Percentiles rank a stretch among this genome's conserved stretches.
These are phyloP conservation scores for Antheraea pernyi DNA, from an alignment of 1,140 invertebrate genomes.

Conservation along the genomic window DNA sequence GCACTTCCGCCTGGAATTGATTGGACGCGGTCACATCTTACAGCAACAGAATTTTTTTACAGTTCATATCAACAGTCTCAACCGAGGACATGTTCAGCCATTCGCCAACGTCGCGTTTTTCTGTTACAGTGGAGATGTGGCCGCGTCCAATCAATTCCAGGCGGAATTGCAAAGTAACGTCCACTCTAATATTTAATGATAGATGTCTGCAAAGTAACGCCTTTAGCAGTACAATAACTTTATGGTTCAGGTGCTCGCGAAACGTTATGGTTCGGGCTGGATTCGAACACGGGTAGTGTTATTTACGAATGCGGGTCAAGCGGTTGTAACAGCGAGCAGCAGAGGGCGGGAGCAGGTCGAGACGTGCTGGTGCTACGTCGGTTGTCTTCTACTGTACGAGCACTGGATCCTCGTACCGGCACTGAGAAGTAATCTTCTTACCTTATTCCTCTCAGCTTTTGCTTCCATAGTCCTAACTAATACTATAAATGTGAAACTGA, in stretches of 20 bases:
- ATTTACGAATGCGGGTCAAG: slow-evolving; percentile 88
- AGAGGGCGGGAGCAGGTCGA: slow-evolving; percentile 67
- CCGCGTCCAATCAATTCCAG: no score
- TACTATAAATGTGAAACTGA: no score
- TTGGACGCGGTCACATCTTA: no score
- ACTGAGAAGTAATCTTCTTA: slow-evolving; percentile 84
- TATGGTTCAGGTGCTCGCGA: slow-evolving; percentile 80
- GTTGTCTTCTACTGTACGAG: slow-evolving; percentile 91
- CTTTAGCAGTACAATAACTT: not conserved
- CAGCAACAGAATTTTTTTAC: no score
- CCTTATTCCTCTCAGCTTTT: not conserved
- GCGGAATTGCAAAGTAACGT: no score
- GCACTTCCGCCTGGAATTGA: no score
- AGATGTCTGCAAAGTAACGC: no score
- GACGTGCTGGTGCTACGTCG: slow-evolving; percentile 90
- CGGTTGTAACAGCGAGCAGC: slow-evolving; percentile 81
- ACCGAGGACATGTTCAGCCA: no score
- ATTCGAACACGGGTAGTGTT: slow-evolving; percentile 86
- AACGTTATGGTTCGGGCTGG: slow-evolving; percentile 85
- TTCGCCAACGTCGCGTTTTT: no score
- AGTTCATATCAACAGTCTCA: no score
- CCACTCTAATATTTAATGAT: no score
- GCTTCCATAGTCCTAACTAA: not conserved
- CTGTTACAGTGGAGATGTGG: no score
- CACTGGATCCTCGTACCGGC: slow-evolving; percentile 90